A percentile compares a stretch with the other conserved stretches of the same genome.
These are phyloP conservation scores for Sinotaia quadrata DNA, from an alignment of 2,888 invertebrate genomes.

Conservation along the genomic window DNA sequence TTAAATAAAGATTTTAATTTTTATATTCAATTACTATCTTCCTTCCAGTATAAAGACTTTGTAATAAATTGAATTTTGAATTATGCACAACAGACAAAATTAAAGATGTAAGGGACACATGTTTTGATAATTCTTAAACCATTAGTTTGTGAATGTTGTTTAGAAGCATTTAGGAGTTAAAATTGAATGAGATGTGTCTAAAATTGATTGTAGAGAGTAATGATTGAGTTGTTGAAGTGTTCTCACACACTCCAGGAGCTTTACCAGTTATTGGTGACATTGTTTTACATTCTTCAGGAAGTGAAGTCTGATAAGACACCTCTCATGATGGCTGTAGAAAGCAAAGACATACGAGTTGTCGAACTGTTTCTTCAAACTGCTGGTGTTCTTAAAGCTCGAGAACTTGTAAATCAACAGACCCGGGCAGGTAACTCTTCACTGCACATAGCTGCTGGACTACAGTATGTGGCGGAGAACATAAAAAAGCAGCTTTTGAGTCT, in stretches of 20 bases:
- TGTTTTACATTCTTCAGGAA: background rate
- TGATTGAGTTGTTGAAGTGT: background rate
- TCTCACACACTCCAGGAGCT: background rate
- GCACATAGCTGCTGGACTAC: slow-evolving; percentile 1
- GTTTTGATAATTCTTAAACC: too few relatives aligned
- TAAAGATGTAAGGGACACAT: too few relatives aligned
- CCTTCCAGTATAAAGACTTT: too few relatives aligned
- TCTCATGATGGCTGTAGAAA: slow-evolving; percentile 4
- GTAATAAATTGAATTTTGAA: too few relatives aligned
- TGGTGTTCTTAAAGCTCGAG: background rate
- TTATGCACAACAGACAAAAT: too few relatives aligned
- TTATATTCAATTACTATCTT: too few relatives aligned
- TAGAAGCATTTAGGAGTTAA: too few relatives aligned
- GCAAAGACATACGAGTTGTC: background rate
- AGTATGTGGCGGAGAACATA: background rate
- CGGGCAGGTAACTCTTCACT: background rate
- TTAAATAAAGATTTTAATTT: too few relatives aligned
- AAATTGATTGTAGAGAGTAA: too few relatives aligned
- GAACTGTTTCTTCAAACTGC: background rate
- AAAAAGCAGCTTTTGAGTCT: background rate
- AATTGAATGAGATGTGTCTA: too few relatives aligned
- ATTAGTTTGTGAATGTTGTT: too few relatives aligned
- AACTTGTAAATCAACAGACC: background rate
- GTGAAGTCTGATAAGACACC: background rate
- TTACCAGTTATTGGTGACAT: background rate